Percentiles rank a stretch among this genome's conserved stretches.
These are phyloP conservation scores for Tipula helvola DNA, from an alignment of 2,888 invertebrate species.

Conservation along the genomic window DNA sequence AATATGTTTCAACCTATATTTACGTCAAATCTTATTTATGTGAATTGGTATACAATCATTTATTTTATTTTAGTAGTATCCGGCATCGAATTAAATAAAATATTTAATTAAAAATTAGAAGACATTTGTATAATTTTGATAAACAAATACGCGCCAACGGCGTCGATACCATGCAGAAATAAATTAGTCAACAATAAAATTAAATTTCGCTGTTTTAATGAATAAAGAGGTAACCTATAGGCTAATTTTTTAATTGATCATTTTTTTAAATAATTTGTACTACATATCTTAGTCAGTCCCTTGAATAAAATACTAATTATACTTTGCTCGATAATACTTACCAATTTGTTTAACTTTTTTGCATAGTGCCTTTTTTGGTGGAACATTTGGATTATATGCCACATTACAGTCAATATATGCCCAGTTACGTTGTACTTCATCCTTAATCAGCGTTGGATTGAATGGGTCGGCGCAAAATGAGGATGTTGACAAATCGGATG, in stretches of 20 bases:
- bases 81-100: neutral
- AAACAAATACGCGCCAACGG: neutral
- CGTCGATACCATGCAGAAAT: too few relatives aligned
- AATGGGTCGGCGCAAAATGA: constrained; percentile 62
- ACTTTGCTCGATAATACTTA: constrained; percentile 35
- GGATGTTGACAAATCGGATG: constrained; percentile 50
- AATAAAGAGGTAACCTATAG: neutral
- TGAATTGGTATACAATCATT: neutral
- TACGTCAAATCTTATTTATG: neutral
- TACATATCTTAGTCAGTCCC: too few relatives aligned
- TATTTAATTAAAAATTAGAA: neutral
- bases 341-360: constrained; percentile 63
- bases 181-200: neutral
- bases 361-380: constrained; percentile 47
- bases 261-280: neutral
- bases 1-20: neutral
- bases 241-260: constrained; percentile 13
- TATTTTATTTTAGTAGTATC: neutral
- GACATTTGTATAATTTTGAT: neutral
- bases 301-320: neutral
- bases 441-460: constrained; percentile 38
- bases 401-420: constrained; percentile 35
- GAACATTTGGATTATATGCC: constrained; percentile 23
- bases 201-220: neutral
- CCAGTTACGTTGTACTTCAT: constrained; percentile 24